Evolutionary conservation across 2,888 invertebrate genomes (phyloP).

Genomic region (Drosophila pseudotalamancana): DNA sequence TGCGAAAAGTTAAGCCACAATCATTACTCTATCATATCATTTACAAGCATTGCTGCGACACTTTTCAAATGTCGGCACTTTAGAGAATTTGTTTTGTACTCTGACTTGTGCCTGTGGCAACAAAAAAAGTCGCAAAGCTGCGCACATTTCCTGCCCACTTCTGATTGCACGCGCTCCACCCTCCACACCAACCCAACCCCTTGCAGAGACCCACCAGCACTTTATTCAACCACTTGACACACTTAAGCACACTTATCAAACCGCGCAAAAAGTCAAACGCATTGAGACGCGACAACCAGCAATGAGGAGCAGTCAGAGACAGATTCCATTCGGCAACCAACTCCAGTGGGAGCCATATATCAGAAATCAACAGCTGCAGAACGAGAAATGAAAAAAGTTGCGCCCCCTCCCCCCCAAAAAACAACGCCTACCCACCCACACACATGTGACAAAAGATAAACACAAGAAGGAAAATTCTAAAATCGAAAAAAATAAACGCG

Average conservation of each 20-base stretch:
- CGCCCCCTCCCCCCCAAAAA: not conserved
- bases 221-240: slow-evolving; percentile 55
- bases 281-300: slow-evolving; percentile 70
- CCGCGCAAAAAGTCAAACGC: slow-evolving; percentile 67
- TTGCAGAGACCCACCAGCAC: slow-evolving; percentile 3
- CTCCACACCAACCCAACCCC: not conserved
- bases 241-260: slow-evolving; percentile 63
- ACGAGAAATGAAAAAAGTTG: slow-evolving; percentile 22
- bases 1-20: slow-evolving; percentile 28
- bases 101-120: slow-evolving; percentile 49
- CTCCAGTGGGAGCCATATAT: slow-evolving; percentile 73
- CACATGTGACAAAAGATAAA: slow-evolving; percentile 76
- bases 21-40: slow-evolving; percentile 46
- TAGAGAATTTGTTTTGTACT: slow-evolving; percentile 38
- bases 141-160: slow-evolving; percentile 66
- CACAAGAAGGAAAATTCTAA: slow-evolving; percentile 60
- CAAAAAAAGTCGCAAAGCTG: slow-evolving; percentile 44
- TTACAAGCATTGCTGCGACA: slow-evolving; percentile 35
- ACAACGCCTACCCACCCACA: slow-evolving; percentile 1
- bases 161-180: slow-evolving; percentile 46
- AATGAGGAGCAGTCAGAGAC: slow-evolving; percentile 58
- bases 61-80: slow-evolving; percentile 53
- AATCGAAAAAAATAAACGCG: slow-evolving; percentile 38
- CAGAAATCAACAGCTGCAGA: slow-evolving; percentile 74
- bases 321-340: slow-evolving; percentile 48